A percentile compares a stretch with the other conserved stretches of the same genome.
Conservation (phyloP, 2,113 vertebrate species). For the Pogona vitticeps region DNA sequence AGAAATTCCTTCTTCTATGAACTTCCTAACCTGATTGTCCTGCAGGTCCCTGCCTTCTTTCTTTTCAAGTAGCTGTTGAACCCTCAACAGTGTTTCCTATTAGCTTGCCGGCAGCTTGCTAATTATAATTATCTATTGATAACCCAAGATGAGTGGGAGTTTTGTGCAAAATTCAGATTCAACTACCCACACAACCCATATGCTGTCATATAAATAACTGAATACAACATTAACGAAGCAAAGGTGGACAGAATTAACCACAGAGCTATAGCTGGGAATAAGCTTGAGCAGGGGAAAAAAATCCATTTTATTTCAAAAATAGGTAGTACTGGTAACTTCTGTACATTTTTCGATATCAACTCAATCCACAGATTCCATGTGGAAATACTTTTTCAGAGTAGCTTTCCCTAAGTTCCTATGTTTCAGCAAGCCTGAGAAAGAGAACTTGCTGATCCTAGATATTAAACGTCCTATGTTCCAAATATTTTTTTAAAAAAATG, state of each 20-base stretch:
- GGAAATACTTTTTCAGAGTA: conserved; percentile 29
- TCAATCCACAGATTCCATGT: background rate
- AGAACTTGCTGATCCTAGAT: too few relatives aligned
- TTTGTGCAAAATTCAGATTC: conserved; percentile 39
- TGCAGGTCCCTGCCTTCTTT: background rate
- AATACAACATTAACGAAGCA: conserved; percentile 46
- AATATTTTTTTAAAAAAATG: too few relatives aligned
- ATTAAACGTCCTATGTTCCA: too few relatives aligned
- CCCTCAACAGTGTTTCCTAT: conserved; percentile 16
- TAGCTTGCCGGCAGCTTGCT: conserved; percentile 13
- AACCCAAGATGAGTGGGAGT: conserved; percentile 27
- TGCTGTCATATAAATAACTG: conserved; percentile 54
- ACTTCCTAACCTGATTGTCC: background rate
- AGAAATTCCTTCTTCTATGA: background rate
- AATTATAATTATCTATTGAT: conserved; percentile 9
- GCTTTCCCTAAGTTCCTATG: background rate
- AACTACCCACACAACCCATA: conserved; percentile 41
- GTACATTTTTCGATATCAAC: conserved; percentile 37
- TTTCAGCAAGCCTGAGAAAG: background rate
- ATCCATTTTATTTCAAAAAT: conserved; percentile 45
- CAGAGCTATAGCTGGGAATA: conserved; percentile 47
- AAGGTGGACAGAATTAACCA: conserved; percentile 42
- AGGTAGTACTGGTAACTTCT: conserved; percentile 40
- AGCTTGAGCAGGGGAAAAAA: conserved; percentile 40
- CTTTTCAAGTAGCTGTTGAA: conserved; percentile 33